Evolutionary conservation across 2,888 invertebrate species (phyloP).

Genomic region (Meiosimyza platycephala): DNA sequence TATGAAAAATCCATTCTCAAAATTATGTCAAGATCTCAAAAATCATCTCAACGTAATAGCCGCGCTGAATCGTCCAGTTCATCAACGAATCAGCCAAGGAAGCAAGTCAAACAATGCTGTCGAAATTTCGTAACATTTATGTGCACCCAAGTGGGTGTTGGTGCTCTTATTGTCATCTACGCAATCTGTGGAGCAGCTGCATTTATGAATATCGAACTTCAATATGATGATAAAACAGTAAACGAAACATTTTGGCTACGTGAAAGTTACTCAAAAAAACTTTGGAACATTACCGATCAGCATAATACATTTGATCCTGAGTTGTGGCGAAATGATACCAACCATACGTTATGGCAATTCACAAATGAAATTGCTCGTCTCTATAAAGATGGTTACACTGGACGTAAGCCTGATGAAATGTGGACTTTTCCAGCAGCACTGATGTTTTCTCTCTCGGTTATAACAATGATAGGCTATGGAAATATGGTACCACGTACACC

Average conservation of each 20-base stretch:
- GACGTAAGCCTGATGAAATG: slow-evolving; percentile 75
- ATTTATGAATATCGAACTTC: slow-evolving; percentile 82
- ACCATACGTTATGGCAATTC: slow-evolving; percentile 74
- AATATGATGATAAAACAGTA: slow-evolving; percentile 69
- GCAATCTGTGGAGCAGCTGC: slow-evolving; percentile 86
- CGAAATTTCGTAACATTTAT: slow-evolving; percentile 89
- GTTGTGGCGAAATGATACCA: slow-evolving; percentile 73
- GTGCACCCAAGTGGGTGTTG: slow-evolving; percentile 93
- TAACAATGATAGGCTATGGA: slow-evolving; percentile 93
- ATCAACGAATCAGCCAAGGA: slow-evolving; percentile 77
- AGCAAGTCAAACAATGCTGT: slow-evolving; percentile 86
- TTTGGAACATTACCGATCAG: slow-evolving; percentile 78
- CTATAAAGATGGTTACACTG: slow-evolving; percentile 78
- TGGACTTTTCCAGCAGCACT: slow-evolving; percentile 91
- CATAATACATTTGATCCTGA: slow-evolving; percentile 78
- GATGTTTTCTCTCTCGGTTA: slow-evolving; percentile 89
- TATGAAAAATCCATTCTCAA: slow-evolving; percentile 1
- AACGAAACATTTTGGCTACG: slow-evolving; percentile 71
- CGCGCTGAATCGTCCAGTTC: slow-evolving; percentile 61
- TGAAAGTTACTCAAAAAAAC: slow-evolving; percentile 71
- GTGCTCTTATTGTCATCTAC: slow-evolving; percentile 87
- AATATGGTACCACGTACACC: slow-evolving; percentile 85
- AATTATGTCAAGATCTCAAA: slow-evolving; percentile 42
- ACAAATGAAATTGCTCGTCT: slow-evolving; percentile 77
- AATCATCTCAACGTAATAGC: slow-evolving; percentile 40